A percentile compares a stretch with the other conserved stretches of the same genome.
Evolutionary conservation across 37 sponge, comb jelly and placozoan species (phyloP).

Genomic region (Chondrilla cf. caribensis): DNA sequence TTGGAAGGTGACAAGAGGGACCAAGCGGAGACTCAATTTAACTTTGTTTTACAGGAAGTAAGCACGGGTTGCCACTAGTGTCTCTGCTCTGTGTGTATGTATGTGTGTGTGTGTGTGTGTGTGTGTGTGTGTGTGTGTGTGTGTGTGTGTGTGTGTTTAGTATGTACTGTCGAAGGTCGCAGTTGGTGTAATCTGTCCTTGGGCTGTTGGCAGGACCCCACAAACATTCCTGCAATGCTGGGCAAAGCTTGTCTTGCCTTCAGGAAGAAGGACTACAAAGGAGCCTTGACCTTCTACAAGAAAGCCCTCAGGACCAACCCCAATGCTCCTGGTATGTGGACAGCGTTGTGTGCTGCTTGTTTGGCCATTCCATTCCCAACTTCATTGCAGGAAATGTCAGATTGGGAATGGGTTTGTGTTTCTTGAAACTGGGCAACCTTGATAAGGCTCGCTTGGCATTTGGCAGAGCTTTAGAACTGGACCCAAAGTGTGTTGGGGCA

Average conservation of each 20-base stretch:
- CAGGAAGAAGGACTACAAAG: constrained; percentile 96
- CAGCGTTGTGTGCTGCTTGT: not conserved
- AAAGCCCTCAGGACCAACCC: constrained; percentile 86
- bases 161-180: not conserved
- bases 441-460: constrained; percentile 89
- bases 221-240: constrained; percentile 70
- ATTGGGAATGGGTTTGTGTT: constrained; percentile 94
- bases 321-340: constrained; percentile 73
- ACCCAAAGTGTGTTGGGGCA: constrained; percentile 82
- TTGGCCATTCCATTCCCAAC: no score
- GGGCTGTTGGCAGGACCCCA: constrained; percentile 30
- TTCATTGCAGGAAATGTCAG: constrained; percentile 79
- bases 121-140: constrained; percentile 13
- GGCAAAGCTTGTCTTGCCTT: constrained; percentile 94
- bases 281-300: constrained; percentile 90
- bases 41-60: constrained; percentile 89
- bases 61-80: no score
- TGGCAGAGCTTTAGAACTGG: constrained; percentile 78
- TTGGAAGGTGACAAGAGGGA: constrained; percentile 96
- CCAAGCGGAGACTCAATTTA: constrained; percentile 98
- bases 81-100: not conserved
- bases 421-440: constrained; percentile 80
- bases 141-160: not conserved
- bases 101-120: not conserved
- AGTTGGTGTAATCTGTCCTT: not conserved